A percentile compares a stretch with the other conserved stretches of the same genome.
These are phyloP conservation scores for Pseudochromis fuscus DNA, from an alignment of 2,797 vertebrate genomes.

Conservation along the genomic window DNA sequence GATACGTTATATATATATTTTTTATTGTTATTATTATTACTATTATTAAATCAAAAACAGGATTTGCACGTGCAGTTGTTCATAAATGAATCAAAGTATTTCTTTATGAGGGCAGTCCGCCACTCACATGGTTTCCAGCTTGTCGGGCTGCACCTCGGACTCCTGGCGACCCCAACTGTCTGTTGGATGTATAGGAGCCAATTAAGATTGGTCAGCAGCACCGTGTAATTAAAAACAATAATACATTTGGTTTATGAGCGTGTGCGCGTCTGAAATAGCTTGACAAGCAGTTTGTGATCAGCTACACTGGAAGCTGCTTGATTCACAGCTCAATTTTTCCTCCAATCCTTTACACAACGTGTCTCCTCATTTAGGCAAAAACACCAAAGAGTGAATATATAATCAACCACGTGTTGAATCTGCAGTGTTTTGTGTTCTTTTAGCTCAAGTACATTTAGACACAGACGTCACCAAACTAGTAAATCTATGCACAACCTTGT, in stretches of 20 bases:
- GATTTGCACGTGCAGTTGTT: too few species aligned
- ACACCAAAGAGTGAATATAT: not conserved
- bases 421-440: constrained; percentile 9
- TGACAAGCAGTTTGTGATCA: not conserved
- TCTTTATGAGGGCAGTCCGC: not conserved
- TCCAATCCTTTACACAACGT: not conserved
- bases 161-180: constrained; percentile 85
- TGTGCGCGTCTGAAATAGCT: constrained; percentile 1
- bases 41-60: not conserved
- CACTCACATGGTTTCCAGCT: not conserved
- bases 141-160: constrained; percentile 52
- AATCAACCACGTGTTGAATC: constrained; percentile 22
- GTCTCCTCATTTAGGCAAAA: not conserved
- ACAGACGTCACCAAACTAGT: not conserved
- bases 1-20: too few species aligned
- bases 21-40: too few species aligned
- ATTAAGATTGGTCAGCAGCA: not conserved
- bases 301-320: not conserved
- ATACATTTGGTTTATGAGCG: not conserved
- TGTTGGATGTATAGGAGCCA: constrained; percentile 58
- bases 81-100: not conserved
- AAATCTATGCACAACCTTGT: constrained; percentile 11
- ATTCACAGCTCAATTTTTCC: not conserved
- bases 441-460: not conserved
- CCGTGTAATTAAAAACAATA: not conserved